A percentile compares a stretch with the other conserved stretches of the same genome.
Evolutionary conservation across 2,888 invertebrate genomes (phyloP).

Genomic region (Caenorhabditis sp.): DNA sequence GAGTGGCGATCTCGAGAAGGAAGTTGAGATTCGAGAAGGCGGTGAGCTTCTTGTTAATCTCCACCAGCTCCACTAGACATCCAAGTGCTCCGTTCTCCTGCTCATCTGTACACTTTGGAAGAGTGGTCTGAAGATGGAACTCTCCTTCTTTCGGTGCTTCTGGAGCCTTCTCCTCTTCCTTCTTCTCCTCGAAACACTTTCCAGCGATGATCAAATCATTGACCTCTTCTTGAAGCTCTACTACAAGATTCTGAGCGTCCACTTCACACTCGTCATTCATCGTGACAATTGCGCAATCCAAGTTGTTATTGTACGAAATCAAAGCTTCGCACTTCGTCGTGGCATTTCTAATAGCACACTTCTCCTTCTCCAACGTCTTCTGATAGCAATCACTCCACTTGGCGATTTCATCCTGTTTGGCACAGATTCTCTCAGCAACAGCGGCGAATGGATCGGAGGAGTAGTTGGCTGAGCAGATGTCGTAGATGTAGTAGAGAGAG

Average conservation of each 20-base stretch:
- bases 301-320: conserved; percentile 78
- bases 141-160: conserved; percentile 59
- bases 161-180: conserved; percentile 56
- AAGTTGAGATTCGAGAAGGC: conserved; percentile 79
- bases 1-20: conserved; percentile 77
- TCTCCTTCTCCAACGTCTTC: conserved; percentile 72
- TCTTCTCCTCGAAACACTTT: conserved; percentile 74
- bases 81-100: conserved; percentile 81
- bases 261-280: conserved; percentile 81
- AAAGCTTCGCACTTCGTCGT: conserved; percentile 74
- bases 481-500: conserved; percentile 73
- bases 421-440: conserved; percentile 70
- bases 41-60: conserved; percentile 79
- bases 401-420: conserved; percentile 72
- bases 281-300: conserved; percentile 79
- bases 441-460: conserved; percentile 63
- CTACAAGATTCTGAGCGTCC: conserved; percentile 79
- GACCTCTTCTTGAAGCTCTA: conserved; percentile 75
- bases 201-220: conserved; percentile 72
- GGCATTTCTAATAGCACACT: conserved; percentile 69
- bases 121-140: conserved; percentile 70
- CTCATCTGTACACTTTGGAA: conserved; percentile 73
- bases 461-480: conserved; percentile 71
- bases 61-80: conserved; percentile 81
- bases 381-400: conserved; percentile 76